Base-by-base conservation (phyloP, 2,797 vertebrate genomes). In the Delichon dasypus region DNA sequence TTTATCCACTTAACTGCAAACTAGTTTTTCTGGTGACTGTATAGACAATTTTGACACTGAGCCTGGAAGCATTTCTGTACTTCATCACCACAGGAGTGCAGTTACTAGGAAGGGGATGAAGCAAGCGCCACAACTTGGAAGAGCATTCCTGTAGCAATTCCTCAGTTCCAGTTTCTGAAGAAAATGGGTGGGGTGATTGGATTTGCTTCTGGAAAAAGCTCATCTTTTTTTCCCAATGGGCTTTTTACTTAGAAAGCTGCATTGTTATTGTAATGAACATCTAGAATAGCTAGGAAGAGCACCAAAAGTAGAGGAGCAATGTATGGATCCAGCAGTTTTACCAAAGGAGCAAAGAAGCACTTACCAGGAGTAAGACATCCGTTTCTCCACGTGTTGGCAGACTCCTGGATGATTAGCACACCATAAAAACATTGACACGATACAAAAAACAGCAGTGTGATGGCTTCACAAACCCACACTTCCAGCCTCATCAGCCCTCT, bases 101-200 rank as follows among this genome's bases (percentile, higher is more conserved):
- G 54, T 62, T 86, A 53, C 3, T 29, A 76, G 20, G 51, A 73
- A 36, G 16, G 32, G 51, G 57, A 93, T 72, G 83, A 88, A 94
- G 88, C 61, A 93, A 90, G n/a, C 32, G 25, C 38, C 2, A 8
- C 45, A 58, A 79, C 81, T 89, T 76, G 76, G 92, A 88, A 94
- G 50, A 75, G 45, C 30, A 47, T 10, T 60, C 32, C 71, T 53
- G 74, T 9, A 70, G 80, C 42, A 70, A 90, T 34, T 83, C 55
- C 42, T 30, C 45, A 90, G 79, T 40, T 89, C 47, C 10, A 9
- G 74, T 17, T 94, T 94, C 90, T 60, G 55, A 78, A 88, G 80
- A 90, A 91, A 92, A 92, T 0, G 29, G 79, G 73, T 89, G 85
- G 58, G 47, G 77, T 0, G 0, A 76, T 13, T 89, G 84, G 90